phyloP scores from a whole-genome alignment of 2,797 vertebrate genomes.

The Myotis pilosus region DNA sequence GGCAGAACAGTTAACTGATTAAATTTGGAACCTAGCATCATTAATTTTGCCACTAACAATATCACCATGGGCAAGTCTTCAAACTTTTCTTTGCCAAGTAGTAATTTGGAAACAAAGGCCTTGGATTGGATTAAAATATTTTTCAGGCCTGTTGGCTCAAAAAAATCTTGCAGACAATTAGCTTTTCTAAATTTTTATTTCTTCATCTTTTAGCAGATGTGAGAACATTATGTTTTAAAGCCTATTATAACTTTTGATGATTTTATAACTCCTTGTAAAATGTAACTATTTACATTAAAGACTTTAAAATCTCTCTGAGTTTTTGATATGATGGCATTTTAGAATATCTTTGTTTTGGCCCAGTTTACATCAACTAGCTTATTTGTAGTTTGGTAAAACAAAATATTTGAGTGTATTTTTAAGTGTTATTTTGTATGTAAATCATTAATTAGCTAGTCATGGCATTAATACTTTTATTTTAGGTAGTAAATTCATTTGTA shows the following conservation, averaged over 20 bases:
- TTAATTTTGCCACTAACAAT: background rate
- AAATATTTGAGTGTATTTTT: background rate
- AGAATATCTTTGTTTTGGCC: background rate
- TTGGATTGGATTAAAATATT: background rate
- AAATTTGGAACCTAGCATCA: background rate
- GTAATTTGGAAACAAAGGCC: background rate
- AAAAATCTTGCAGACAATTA: background rate
- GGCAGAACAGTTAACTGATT: background rate
- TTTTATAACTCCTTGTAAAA: background rate
- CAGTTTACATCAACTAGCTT: background rate
- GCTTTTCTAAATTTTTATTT: background rate
- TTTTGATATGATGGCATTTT: background rate
- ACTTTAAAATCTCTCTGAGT: background rate
- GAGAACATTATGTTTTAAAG: background rate
- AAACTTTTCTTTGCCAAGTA: background rate
- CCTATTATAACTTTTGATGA: background rate
- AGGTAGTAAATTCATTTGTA: slow-evolving; percentile 70
- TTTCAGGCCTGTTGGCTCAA: background rate
- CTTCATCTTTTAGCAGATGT: slow-evolving; percentile 18
- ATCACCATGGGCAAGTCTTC: background rate
- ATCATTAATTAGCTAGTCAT: slow-evolving; percentile 28
- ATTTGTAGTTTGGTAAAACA: background rate
- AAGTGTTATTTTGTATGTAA: background rate
- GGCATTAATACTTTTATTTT: slow-evolving; percentile 57
- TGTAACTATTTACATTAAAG: background rate